A percentile compares a stretch with the other conserved stretches of the same genome.
These are phyloP conservation scores for Scotopteryx bipunctaria DNA, from an alignment of 2,888 invertebrate species.

Conservation along the genomic window DNA sequence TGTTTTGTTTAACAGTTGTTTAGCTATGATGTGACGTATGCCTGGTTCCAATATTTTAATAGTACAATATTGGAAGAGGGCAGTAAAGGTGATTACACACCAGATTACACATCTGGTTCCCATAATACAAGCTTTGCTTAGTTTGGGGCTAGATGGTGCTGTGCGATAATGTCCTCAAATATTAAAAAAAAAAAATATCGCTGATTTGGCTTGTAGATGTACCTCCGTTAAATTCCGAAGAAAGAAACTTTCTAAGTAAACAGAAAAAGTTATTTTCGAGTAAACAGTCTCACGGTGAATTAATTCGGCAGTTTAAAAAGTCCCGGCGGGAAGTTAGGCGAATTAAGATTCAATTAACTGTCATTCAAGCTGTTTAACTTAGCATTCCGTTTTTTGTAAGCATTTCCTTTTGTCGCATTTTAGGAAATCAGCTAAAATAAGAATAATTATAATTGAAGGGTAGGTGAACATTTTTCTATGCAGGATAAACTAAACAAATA, in stretches of 20 bases:
- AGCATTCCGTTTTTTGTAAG: not conserved
- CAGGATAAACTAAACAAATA: no score
- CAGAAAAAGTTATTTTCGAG: constrained; percentile 5
- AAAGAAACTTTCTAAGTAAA: constrained; percentile 10
- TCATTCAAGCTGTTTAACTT: constrained; percentile 26
- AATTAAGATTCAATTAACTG: constrained; percentile 36
- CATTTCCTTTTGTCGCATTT: not conserved
- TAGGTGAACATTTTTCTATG: no score
- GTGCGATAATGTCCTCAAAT: no score
- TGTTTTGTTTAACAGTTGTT: not conserved
- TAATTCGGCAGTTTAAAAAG: constrained; percentile 27
- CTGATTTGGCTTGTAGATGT: not conserved
- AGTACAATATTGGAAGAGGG: no score
- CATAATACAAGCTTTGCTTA: no score
- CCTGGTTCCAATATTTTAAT: no score
- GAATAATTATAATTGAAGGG: not conserved
- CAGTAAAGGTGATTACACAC: no score
- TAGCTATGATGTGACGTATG: no score
- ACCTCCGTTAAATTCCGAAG: not conserved
- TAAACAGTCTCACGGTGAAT: constrained; percentile 26
- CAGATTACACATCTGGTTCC: no score
- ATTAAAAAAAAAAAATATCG: not conserved
- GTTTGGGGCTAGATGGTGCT: no score
- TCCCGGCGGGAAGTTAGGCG: constrained; percentile 20
- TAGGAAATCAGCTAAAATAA: no score